phyloP scores from a whole-genome alignment of 2,797 vertebrate genomes.

The Protosalanx chinensis region DNA sequence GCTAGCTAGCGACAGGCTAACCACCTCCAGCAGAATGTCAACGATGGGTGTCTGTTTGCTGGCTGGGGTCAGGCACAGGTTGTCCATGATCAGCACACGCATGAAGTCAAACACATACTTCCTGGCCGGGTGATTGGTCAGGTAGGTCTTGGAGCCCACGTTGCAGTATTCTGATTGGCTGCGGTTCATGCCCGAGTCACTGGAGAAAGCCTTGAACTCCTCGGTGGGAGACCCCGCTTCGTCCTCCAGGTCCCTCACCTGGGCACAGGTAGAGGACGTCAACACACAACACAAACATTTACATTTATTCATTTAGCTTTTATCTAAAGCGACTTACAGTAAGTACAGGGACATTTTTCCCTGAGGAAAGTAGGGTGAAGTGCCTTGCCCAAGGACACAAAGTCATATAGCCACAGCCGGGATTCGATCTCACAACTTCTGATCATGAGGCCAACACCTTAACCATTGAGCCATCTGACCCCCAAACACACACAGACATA shows the following conservation, averaged over 20 bases:
- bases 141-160: slow-evolving; percentile 92
- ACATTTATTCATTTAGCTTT: no score
- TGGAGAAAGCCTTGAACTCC: slow-evolving; percentile 92
- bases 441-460: no score
- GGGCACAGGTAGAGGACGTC: background rate
- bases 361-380: no score
- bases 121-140: slow-evolving; percentile 97
- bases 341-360: no score
- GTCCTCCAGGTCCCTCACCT: slow-evolving; percentile 94
- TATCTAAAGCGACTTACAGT: no score
- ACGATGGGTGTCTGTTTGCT: slow-evolving; percentile 96
- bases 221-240: slow-evolving; percentile 93
- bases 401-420: no score
- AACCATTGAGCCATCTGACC: no score
- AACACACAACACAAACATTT: background rate
- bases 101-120: slow-evolving; percentile 99
- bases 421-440: no score
- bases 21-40: slow-evolving; percentile 93
- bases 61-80: slow-evolving; percentile 91
- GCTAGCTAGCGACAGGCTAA: background rate
- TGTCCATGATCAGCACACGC: slow-evolving; percentile 97
- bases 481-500: background rate
- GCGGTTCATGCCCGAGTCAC: slow-evolving; percentile 95
- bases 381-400: no score
- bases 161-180: slow-evolving; percentile 98